Evolutionary conservation across 2,113 vertebrate species (phyloP).

Genomic region (Mesoclemmys tuberculata): DNA sequence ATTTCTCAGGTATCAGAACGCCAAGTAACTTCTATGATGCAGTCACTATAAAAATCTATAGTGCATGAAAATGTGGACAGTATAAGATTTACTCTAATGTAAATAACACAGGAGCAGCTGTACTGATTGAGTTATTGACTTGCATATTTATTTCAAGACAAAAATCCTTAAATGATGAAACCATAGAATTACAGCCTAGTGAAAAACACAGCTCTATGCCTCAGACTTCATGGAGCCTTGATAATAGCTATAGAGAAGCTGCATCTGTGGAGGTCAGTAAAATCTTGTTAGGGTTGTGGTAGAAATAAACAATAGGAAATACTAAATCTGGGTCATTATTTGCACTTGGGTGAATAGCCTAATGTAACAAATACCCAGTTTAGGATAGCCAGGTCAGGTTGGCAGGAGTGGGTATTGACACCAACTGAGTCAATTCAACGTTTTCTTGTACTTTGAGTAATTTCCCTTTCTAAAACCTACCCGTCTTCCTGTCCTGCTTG

Average conservation of each 20-base stretch:
- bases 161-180: not conserved
- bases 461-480: not conserved
- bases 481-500: not conserved
- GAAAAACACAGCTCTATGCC: not conserved
- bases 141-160: not conserved
- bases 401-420: not conserved
- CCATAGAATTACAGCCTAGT: not conserved
- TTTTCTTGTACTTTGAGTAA: not conserved
- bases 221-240: not conserved
- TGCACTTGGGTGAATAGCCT: not conserved
- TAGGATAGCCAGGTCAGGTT: not conserved
- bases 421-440: not conserved
- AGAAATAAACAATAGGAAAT: not conserved
- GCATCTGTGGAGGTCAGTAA: not conserved
- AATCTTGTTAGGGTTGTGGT: not conserved
- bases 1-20: not conserved
- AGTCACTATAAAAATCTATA: not conserved
- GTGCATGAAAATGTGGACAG: not conserved
- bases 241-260: not conserved
- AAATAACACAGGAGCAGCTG: not conserved
- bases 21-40: not conserved
- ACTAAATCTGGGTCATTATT: not conserved
- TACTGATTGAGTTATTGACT: not conserved
- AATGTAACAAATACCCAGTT: not conserved
- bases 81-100: not conserved